Evolutionary conservation across 2,888 invertebrate species (phyloP).

Genomic region (Atethmia centrago): DNA sequence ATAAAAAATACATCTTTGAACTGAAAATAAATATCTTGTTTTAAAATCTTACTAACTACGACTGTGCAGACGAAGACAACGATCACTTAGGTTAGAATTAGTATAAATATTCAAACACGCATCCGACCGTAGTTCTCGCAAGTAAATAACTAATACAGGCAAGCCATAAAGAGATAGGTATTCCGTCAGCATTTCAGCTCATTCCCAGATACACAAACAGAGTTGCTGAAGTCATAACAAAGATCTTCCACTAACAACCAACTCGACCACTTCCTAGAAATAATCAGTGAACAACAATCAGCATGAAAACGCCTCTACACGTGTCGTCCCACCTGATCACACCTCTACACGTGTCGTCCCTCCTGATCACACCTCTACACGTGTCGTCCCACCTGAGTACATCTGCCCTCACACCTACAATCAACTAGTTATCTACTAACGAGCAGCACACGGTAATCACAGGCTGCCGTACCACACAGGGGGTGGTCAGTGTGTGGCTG

Average conservation of each 20-base stretch:
- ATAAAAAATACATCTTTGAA: no score
- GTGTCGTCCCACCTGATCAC: slow-evolving; percentile 13
- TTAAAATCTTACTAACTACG: background rate
- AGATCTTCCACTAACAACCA: background rate
- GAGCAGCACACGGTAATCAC: slow-evolving; percentile 7
- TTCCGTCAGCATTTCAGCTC: background rate
- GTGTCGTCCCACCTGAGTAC: slow-evolving; percentile 12
- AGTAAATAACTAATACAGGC: background rate
- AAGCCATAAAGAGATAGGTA: background rate
- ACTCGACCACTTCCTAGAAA: slow-evolving; percentile 30
- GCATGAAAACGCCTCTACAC: slow-evolving; percentile 18
- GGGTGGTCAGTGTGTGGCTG: background rate
- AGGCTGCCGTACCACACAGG: background rate
- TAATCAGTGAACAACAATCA: slow-evolving; percentile 27
- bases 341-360: slow-evolving; percentile 33
- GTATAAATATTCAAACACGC: background rate
- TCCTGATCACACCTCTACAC: slow-evolving; percentile 13
- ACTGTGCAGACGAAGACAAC: background rate
- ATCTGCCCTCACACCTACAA: slow-evolving; percentile 4
- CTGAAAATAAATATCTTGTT: background rate
- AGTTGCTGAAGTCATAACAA: slow-evolving; percentile 8
- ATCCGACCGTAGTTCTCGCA: background rate
- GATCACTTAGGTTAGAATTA: background rate
- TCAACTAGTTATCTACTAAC: slow-evolving; percentile 34
- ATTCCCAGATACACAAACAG: slow-evolving; percentile 6